phyloP scores from a whole-genome alignment of 2,797 vertebrate genomes.

The Pelochelys cantorii region DNA sequence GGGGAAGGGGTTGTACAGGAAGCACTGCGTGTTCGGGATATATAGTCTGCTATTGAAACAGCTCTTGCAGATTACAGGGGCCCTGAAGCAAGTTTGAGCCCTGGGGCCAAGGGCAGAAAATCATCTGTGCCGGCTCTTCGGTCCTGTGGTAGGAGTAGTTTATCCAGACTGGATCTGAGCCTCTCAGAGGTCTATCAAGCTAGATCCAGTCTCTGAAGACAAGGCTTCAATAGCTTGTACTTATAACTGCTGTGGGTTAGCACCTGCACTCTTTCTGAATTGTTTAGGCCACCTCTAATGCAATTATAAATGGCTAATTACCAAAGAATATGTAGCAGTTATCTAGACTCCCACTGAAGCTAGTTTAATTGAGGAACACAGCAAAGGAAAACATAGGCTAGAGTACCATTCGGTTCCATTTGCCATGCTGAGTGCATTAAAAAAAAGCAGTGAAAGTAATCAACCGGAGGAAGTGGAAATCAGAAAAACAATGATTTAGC shows the following conservation, averaged over 20 bases:
- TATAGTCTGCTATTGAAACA: neutral
- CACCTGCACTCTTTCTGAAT: conserved; percentile 4
- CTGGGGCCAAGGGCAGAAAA: neutral
- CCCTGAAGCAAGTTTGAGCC: neutral
- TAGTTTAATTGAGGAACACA: conserved; percentile 37
- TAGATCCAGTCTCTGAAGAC: neutral
- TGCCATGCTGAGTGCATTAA: neutral
- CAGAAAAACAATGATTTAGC: conserved; percentile 3
- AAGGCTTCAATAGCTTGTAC: neutral
- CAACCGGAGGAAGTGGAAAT: conserved; percentile 19
- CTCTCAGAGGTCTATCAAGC: rapidly evolving
- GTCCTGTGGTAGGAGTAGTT: neutral
- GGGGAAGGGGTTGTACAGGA: neutral
- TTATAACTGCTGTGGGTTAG: neutral
- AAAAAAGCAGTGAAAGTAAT: conserved; percentile 2
- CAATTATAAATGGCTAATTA: conserved; percentile 42
- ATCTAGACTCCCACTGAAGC: conserved; percentile 21
- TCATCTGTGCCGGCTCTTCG: neutral
- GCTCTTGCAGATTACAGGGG: neutral
- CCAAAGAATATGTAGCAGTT: conserved; percentile 12
- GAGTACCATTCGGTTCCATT: conserved; percentile 2
- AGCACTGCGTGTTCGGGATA: neutral
- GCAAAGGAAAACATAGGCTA: conserved; percentile 40
- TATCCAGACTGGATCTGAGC: rapidly evolving
- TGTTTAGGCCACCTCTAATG: conserved; percentile 5